Base-by-base conservation (phyloP, 1,140 invertebrate species). In the Drosophila mayri region DNA sequence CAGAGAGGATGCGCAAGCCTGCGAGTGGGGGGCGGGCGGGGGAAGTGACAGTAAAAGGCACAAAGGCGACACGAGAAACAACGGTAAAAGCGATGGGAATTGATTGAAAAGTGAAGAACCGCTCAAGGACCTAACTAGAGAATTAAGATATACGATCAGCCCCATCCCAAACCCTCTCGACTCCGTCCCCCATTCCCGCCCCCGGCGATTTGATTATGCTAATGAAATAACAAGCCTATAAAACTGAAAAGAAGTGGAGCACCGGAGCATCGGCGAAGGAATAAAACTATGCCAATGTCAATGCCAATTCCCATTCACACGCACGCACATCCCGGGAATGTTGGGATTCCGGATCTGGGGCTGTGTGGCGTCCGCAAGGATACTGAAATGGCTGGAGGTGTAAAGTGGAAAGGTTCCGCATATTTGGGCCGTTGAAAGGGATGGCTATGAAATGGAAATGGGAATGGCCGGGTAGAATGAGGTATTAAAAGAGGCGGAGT, bases 211-310 rank as follows among this genome's bases (percentile, higher is more conserved):
- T 84, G 85, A 88, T 90, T 88, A 88, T 88, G 85, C 85, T 90
- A 88, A 88, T 88, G 81, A 88, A 90, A 88, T 90, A 90, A 85
- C 85, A 85, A 81, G 85, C 66, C 70, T 71, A 85, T 88, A 85
- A 90, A 85, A 79, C 79, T 80, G 62, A 46, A 67, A 74, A 62
- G 57, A 55, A 71, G 20, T 67, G n/a, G 61, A 67, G 10, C 62
- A 41, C 11, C 9, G 62, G 37, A 14, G n/a, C 47, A 68, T 32
- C 11, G 66, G 12, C 47, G 35, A 41, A 38, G 35, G 57, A 62
- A 67, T 74, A 84, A 90, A 87, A 87, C 85, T 88, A 88, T 88
- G 80, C 77, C 68, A 73, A 76, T 58, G 64, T 65, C 70, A 73
- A 73, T 73, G 70, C 52, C 70, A 72, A 71, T 72, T 49, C 68